A percentile compares a stretch with the other conserved stretches of the same genome.
Evolutionary conservation across 2,113 vertebrate species (phyloP).

Genomic region (Stomatorhinus ivindoensis): DNA sequence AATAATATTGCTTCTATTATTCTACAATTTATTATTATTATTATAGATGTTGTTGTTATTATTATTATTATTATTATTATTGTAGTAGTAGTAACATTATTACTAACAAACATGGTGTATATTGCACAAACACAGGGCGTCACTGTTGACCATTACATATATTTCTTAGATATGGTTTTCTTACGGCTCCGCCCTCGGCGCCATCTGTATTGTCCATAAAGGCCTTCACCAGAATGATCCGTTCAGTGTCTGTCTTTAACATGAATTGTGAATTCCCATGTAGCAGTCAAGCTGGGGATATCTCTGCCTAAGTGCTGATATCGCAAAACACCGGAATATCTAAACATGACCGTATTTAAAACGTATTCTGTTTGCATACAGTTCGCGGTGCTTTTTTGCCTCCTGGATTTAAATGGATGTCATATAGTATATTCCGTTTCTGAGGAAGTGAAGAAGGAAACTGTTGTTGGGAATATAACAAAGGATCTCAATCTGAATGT

Average conservation of each 20-base stretch:
- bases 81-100: not conserved
- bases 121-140: constrained; percentile 41
- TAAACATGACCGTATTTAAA: not conserved
- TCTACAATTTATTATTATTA: not conserved
- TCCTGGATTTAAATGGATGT: constrained; percentile 37
- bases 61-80: not conserved
- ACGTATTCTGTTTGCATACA: not conserved
- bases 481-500: constrained; percentile 56
- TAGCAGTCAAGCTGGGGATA: not conserved
- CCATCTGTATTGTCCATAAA: not conserved
- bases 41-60: not conserved
- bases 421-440: constrained; percentile 56
- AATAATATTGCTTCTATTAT: not conserved
- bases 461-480: constrained; percentile 57
- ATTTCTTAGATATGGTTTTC: not conserved
- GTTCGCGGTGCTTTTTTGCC: constrained; percentile 32
- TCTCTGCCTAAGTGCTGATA: not conserved
- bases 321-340: not conserved
- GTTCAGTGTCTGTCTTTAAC: not conserved
- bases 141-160: constrained; percentile 47
- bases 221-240: not conserved
- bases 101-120: not conserved
- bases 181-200: constrained; percentile 24
- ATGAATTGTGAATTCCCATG: not conserved
- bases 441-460: constrained; percentile 58